phyloP scores from a whole-genome alignment of 2,113 vertebrate species.

The Suricata suricatta region DNA sequence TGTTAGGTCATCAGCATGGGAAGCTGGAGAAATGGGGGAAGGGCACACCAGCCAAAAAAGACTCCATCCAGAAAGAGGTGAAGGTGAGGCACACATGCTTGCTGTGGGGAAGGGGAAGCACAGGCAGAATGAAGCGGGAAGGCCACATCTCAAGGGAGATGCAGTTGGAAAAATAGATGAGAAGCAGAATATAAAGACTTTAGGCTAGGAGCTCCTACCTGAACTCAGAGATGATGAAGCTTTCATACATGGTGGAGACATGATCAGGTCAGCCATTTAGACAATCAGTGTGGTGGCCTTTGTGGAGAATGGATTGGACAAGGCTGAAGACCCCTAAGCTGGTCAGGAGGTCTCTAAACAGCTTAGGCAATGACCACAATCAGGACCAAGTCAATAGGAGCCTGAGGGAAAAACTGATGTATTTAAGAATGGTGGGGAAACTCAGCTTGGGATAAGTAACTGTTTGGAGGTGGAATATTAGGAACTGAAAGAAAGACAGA shows the following conservation, averaged over 20 bases:
- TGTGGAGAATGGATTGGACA: no score
- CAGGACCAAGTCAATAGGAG: not conserved
- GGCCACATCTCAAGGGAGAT: not conserved
- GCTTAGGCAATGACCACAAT: not conserved
- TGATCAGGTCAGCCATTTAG: rapidly evolving
- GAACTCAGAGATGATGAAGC: rapidly evolving
- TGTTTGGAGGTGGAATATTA: not conserved
- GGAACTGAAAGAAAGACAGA: not conserved
- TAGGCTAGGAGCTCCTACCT: not conserved
- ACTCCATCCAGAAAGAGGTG: rapidly evolving
- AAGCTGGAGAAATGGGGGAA: not conserved
- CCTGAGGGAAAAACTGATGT: not conserved
- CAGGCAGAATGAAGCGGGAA: not conserved
- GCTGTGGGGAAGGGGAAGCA: rapidly evolving
- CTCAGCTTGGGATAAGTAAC: not conserved
- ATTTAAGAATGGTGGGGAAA: not conserved
- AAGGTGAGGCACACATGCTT: rapidly evolving
- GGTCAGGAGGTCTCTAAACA: no score
- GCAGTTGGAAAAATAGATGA: not conserved
- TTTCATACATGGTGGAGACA: rapidly evolving
- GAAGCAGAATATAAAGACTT: not conserved
- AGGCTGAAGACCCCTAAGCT: not conserved
- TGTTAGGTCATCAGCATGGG: rapidly evolving
- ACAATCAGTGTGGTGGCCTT: rapidly evolving
- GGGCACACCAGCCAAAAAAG: rapidly evolving